Percentiles rank a stretch among this genome's conserved stretches.
Conservation (phyloP, 2,113 vertebrate genomes). For the Podocnemis expansa region DNA sequence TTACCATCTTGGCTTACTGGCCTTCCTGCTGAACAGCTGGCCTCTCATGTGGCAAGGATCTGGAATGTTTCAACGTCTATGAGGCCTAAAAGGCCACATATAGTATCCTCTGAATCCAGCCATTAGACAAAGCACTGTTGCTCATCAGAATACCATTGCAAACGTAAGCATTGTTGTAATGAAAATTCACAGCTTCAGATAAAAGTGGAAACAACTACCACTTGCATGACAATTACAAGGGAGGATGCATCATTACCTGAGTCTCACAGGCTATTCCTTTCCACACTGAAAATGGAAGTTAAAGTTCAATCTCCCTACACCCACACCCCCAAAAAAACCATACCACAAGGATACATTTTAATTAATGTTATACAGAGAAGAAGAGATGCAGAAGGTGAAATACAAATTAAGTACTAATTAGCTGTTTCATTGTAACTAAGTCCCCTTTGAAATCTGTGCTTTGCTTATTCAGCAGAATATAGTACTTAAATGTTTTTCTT, state of each 20-base stretch:
- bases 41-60: neutral
- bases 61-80: neutral
- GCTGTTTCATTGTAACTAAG: slow-evolving; percentile 52
- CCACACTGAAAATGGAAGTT: slow-evolving; percentile 53
- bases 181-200: slow-evolving; percentile 28
- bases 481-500: neutral
- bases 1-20: neutral
- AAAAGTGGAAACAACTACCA: slow-evolving; percentile 35
- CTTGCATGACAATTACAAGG: slow-evolving; percentile 56
- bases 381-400: slow-evolving; percentile 71
- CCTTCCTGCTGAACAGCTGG: rapidly evolving
- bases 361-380: slow-evolving; percentile 55
- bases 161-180: neutral
- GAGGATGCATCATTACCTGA: slow-evolving; percentile 15
- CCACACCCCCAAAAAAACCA: slow-evolving; percentile 1
- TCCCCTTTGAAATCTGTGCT: slow-evolving; percentile 50
- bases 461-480: slow-evolving; percentile 18
- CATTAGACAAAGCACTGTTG: neutral
- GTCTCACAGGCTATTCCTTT: neutral
- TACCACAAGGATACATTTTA: slow-evolving; percentile 67
- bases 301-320: slow-evolving; percentile 50
- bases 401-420: slow-evolving; percentile 71
- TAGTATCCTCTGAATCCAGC: neutral
- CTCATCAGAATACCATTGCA: neutral
- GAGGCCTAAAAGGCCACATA: neutral